phyloP scores from a whole-genome alignment of 2,113 vertebrate species.

The Engystomops pustulosus region DNA sequence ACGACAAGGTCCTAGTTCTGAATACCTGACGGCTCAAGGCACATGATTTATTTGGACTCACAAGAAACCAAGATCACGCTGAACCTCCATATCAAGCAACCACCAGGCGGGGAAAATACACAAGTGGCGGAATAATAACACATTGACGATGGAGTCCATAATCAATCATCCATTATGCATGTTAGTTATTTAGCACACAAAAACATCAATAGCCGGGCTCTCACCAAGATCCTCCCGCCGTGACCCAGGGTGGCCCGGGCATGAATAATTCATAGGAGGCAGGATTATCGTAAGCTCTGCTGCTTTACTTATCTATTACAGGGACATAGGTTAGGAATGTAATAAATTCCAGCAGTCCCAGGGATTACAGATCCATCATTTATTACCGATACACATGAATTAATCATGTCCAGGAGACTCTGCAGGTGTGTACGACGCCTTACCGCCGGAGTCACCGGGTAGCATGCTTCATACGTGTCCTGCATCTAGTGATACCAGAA shows the following conservation, averaged over 20 bases:
- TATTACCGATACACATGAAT: background rate
- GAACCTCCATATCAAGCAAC: background rate
- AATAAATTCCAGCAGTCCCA: background rate
- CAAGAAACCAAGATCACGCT: too few relatives aligned
- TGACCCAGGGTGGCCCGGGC: background rate
- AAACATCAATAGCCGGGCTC: background rate
- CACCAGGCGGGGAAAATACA: background rate
- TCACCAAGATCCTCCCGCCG: background rate
- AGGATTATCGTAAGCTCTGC: slow-evolving; percentile 13
- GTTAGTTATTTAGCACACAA: slow-evolving; percentile 4
- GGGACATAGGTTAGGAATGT: slow-evolving; percentile 5
- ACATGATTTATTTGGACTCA: too few relatives aligned
- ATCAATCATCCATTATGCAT: slow-evolving; percentile 9
- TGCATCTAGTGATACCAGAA: too few relatives aligned
- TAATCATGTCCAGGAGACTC: background rate
- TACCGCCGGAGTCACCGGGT: background rate
- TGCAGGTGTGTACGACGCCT: background rate
- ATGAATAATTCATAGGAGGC: background rate
- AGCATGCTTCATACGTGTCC: background rate
- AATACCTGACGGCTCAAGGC: too few relatives aligned
- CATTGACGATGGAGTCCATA: background rate
- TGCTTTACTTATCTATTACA: slow-evolving; percentile 24
- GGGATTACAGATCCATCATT: slow-evolving; percentile 7
- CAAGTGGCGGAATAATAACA: background rate
- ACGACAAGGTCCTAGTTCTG: too few relatives aligned